phyloP scores from a whole-genome alignment of 2,113 vertebrate species.

The Bubalus kerabau region DNA sequence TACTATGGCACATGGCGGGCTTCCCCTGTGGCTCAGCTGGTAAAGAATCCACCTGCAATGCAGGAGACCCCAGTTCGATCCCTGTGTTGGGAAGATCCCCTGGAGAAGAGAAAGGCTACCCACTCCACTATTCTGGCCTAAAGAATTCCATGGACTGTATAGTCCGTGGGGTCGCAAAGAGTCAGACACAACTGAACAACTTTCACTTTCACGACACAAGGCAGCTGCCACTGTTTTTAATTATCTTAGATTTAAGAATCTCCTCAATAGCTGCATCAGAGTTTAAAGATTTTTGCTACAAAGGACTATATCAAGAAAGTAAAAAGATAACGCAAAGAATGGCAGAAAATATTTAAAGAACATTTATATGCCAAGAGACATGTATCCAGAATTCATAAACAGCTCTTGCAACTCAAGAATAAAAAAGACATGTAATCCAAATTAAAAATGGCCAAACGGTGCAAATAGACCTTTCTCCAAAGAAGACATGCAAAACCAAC shows the following conservation, averaged over 20 bases:
- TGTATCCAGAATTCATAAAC: not conserved
- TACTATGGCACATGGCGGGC: rapidly evolving
- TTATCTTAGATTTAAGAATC: not conserved
- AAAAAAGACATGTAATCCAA: not conserved
- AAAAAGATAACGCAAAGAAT: not conserved
- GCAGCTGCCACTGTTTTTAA: not conserved
- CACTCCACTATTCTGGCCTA: not conserved
- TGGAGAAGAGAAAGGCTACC: not conserved
- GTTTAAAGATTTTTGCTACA: not conserved
- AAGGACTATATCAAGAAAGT: not conserved
- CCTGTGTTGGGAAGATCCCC: not conserved
- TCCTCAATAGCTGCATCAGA: not conserved
- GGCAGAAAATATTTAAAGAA: not conserved
- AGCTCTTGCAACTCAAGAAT: not conserved
- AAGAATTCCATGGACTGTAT: not conserved
- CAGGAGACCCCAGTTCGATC: rapidly evolving
- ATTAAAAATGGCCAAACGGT: not conserved
- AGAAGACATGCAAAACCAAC: not conserved
- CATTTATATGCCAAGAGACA: too few relatives aligned
- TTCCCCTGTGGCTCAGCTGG: not conserved
- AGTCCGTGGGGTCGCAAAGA: not conserved
- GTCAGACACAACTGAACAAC: rapidly evolving
- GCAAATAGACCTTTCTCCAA: not conserved
- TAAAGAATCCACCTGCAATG: not conserved
- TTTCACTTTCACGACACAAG: not conserved